A percentile compares a stretch with the other conserved stretches of the same genome.
These are phyloP conservation scores for Leptobrachium ailaonicum DNA, from an alignment of 2,113 vertebrate genomes.

Conservation along the genomic window DNA sequence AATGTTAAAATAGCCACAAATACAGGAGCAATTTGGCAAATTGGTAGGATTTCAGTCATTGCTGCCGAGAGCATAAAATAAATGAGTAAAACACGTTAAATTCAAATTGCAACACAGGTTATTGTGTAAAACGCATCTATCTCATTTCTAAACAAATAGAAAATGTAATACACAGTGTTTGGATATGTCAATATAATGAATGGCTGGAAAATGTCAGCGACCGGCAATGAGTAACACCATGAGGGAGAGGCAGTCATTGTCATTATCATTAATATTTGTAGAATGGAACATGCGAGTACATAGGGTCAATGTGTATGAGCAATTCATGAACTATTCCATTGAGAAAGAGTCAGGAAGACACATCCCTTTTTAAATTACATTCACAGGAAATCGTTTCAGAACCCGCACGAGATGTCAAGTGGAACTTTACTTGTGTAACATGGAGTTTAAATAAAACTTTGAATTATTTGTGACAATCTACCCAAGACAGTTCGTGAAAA, in stretches of 20 bases:
- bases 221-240: neutral
- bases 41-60: too few relatives aligned
- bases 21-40: too few relatives aligned
- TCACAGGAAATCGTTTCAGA: neutral
- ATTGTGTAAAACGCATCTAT: neutral
- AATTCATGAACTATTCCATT: neutral
- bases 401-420: neutral
- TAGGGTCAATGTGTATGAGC: neutral
- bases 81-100: too few relatives aligned
- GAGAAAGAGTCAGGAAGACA: neutral
- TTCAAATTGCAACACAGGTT: too few relatives aligned
- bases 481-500: too few relatives aligned
- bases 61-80: too few relatives aligned
- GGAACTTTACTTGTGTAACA: too few relatives aligned
- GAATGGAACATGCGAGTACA: neutral
- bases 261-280: neutral
- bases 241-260: neutral
- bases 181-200: neutral
- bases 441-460: too few relatives aligned
- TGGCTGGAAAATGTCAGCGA: neutral
- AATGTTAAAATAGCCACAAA: too few relatives aligned
- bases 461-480: too few relatives aligned
- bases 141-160: neutral
- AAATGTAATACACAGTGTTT: neutral
- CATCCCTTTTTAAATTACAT: neutral